These are phyloP conservation scores for Sebastes glaucus DNA, from an alignment of 2,797 vertebrate species.

Conservation along the genomic window DNA sequence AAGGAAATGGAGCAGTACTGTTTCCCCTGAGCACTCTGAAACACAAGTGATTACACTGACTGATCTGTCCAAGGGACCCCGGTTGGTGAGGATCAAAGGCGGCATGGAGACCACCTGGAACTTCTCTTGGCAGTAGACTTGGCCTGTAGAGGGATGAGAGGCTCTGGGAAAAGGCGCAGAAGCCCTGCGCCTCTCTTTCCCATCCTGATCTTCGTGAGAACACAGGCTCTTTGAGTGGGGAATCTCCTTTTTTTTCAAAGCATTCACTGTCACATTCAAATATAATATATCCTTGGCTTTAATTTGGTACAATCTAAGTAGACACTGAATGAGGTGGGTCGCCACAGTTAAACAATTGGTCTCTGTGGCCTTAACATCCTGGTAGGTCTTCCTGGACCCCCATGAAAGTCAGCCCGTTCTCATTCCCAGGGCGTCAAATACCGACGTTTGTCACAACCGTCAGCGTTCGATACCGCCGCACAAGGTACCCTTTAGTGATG, in stretches of 20 bases:
- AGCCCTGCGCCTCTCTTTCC: slow-evolving; percentile 59
- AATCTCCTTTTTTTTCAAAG: slow-evolving; percentile 42
- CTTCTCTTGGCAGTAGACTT: slow-evolving; percentile 65
- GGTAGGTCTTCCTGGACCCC: slow-evolving; percentile 36
- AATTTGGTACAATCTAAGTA: slow-evolving; percentile 19
- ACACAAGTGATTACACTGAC: slow-evolving; percentile 76
- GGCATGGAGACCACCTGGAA: slow-evolving; percentile 75
- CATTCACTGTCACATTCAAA: slow-evolving; percentile 57
- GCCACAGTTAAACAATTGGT: slow-evolving; percentile 28
- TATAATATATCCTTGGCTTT: slow-evolving; percentile 33
- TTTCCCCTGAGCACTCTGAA: slow-evolving; percentile 74
- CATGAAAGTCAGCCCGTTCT: neutral
- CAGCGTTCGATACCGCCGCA: too few species aligned
- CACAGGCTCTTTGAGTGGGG: slow-evolving; percentile 57
- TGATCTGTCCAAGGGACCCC: slow-evolving; percentile 71
- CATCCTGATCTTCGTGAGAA: slow-evolving; percentile 79
- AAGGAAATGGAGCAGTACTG: slow-evolving; percentile 77
- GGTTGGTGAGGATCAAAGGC: slow-evolving; percentile 77
- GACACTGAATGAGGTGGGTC: slow-evolving; percentile 30
- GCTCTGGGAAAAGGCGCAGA: slow-evolving; percentile 70
- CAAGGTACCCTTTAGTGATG: too few species aligned
- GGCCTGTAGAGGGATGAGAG: slow-evolving; percentile 55
- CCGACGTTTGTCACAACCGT: too few species aligned
- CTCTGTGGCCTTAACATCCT: slow-evolving; percentile 25
- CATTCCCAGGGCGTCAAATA: neutral